Evolutionary conservation across 1,140 invertebrate species (phyloP).

Genomic region (Tetramorium simillimum): DNA sequence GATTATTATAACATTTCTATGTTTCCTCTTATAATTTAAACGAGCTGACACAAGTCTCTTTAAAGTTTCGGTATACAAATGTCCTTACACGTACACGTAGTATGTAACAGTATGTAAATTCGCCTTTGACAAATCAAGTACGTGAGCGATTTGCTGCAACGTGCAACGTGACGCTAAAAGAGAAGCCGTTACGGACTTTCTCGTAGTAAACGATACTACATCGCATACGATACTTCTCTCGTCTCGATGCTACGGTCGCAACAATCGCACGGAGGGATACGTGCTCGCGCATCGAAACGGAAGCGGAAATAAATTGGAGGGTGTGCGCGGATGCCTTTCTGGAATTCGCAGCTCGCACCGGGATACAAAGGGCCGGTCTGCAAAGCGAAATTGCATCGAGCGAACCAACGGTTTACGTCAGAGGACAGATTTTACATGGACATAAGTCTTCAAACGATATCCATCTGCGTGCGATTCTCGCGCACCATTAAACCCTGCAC

Average conservation of each 20-base stretch:
- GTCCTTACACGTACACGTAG: background rate
- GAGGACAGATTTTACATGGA: slow-evolving; percentile 49
- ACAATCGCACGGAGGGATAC: background rate
- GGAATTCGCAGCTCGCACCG: slow-evolving; percentile 27
- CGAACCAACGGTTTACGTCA: slow-evolving; percentile 8
- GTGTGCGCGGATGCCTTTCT: slow-evolving; percentile 28
- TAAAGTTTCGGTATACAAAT: background rate
- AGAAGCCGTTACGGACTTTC: background rate
- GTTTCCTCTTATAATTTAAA: background rate
- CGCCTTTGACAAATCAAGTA: slow-evolving; percentile 30
- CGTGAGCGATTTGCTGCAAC: background rate
- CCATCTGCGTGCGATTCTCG: slow-evolving; percentile 22
- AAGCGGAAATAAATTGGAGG: slow-evolving; percentile 55
- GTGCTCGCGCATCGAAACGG: slow-evolving; percentile 35
- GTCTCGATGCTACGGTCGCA: slow-evolving; percentile 17
- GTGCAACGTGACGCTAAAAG: slow-evolving; percentile 19
- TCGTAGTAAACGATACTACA: slow-evolving; percentile 31
- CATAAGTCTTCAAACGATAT: slow-evolving; percentile 22
- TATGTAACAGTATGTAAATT: no score
- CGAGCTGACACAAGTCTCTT: background rate
- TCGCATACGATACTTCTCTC: slow-evolving; percentile 1
- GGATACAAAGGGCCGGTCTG: slow-evolving; percentile 26
- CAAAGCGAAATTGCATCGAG: slow-evolving; percentile 42
- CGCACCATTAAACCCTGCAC: slow-evolving; percentile 27
- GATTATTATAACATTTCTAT: background rate